A percentile compares a stretch with the other conserved stretches of the same genome.
phyloP scores from a whole-genome alignment of 2,888 invertebrate species.

The Diplazon laetatorius region DNA sequence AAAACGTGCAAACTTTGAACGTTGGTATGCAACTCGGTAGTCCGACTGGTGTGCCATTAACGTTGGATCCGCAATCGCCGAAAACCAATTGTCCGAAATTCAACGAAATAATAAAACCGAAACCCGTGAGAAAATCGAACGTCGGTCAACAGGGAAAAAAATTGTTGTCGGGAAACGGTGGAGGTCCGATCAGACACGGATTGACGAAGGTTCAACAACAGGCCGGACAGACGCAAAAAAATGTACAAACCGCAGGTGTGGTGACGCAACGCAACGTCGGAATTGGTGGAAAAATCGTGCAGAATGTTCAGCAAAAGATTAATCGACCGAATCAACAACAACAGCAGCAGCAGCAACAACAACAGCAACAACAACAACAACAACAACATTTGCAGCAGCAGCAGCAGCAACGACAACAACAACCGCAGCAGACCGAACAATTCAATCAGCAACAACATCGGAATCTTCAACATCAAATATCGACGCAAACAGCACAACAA shows the following conservation, averaged over 20 bases:
- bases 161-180: constrained; percentile 14
- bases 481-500: constrained; percentile 77
- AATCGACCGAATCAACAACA: constrained; percentile 72
- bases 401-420: constrained; percentile 69
- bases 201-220: constrained; percentile 57
- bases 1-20: constrained; percentile 62
- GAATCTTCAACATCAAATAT: constrained; percentile 77
- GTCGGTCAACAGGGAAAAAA: constrained; percentile 57
- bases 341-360: constrained; percentile 62
- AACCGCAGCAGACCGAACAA: constrained; percentile 58
- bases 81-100: constrained; percentile 63
- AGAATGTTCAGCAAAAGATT: constrained; percentile 66
- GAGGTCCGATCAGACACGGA: constrained; percentile 64
- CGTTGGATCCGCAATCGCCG: constrained; percentile 58
- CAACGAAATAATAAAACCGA: constrained; percentile 52
- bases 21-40: constrained; percentile 63
- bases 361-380: constrained; percentile 72
- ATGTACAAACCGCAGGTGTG: constrained; percentile 63
- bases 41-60: constrained; percentile 61
- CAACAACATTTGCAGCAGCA: constrained; percentile 69
- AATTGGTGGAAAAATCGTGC: constrained; percentile 72
- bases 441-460: constrained; percentile 78
- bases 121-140: constrained; percentile 47
- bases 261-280: constrained; percentile 73
- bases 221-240: constrained; percentile 60